Conservation (phyloP, 2,113 vertebrate species). For the Ramphastos sulfuratus region DNA sequence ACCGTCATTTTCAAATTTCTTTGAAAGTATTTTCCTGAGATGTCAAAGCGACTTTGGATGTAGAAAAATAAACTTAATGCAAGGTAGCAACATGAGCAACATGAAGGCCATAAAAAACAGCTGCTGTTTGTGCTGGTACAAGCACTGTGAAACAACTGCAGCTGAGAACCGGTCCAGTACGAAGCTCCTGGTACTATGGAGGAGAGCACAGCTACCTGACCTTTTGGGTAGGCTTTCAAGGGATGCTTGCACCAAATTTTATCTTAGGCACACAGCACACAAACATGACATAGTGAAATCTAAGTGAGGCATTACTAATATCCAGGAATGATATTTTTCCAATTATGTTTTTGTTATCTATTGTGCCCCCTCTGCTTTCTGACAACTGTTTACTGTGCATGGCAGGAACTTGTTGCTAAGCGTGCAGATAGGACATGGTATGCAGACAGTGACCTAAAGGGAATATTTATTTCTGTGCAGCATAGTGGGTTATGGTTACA, state of each 20-base stretch:
- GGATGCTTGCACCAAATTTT: background rate
- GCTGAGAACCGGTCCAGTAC: background rate
- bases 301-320: background rate
- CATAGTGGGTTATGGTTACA: constrained; percentile 59
- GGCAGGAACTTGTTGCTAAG: constrained; percentile 34
- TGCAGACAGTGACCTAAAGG: constrained; percentile 58
- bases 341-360: background rate
- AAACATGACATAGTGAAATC: background rate
- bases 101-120: background rate
- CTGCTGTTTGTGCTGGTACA: background rate
- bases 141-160: background rate
- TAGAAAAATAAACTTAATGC: background rate
- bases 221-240: background rate
- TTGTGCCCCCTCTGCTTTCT: rapidly evolving
- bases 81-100: rapidly evolving
- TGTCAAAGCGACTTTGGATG: background rate
- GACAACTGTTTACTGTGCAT: background rate
- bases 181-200: background rate
- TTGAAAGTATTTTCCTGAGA: background rate
- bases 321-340: background rate
- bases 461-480: constrained; percentile 57
- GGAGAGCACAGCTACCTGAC: background rate
- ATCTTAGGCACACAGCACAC: background rate
- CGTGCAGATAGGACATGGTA: background rate
- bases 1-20: background rate